A percentile compares a stretch with the other conserved stretches of the same genome.
Evolutionary conservation across 2,888 invertebrate genomes (phyloP).

Genomic region (Ichneumoninae sp.): DNA sequence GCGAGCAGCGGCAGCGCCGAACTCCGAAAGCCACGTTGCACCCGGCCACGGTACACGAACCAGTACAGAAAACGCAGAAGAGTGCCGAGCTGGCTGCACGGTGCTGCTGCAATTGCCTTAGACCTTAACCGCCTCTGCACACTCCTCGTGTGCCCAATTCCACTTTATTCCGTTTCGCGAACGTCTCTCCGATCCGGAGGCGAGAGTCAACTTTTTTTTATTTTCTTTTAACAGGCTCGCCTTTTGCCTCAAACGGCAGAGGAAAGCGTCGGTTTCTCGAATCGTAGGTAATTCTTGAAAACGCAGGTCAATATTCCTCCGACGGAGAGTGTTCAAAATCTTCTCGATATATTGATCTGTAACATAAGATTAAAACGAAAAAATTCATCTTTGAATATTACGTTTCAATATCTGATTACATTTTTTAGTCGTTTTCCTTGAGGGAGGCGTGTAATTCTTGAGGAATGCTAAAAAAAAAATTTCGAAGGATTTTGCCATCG

Average conservation of each 20-base stretch:
- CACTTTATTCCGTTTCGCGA: conserved; percentile 73
- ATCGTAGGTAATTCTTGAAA: neutral
- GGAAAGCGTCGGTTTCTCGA: neutral
- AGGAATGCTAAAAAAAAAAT: conserved; percentile 3
- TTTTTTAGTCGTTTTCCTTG: conserved; percentile 16
- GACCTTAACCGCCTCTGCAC: conserved; percentile 78
- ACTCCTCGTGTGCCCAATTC: conserved; percentile 81
- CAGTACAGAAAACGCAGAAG: conserved; percentile 56
- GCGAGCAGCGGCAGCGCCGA: conserved; percentile 55
- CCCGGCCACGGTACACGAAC: conserved; percentile 72
- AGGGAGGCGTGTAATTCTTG: neutral
- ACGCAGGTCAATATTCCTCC: neutral
- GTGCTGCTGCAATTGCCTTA: conserved; percentile 77
- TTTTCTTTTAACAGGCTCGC: conserved; percentile 49
- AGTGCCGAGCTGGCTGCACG: conserved; percentile 49
- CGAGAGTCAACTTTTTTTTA: conserved; percentile 43
- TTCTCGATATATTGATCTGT: neutral
- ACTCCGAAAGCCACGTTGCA: conserved; percentile 72
- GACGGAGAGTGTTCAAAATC: neutral
- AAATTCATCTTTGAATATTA: too few relatives aligned
- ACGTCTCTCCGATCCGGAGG: conserved; percentile 57
- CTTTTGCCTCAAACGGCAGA: conserved; percentile 46
- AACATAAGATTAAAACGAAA: neutral
- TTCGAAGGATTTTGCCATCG: conserved; percentile 15
- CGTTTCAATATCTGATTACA: neutral